Evolutionary conservation across 2,888 invertebrate genomes (phyloP).

Genomic region (Adineta ricciae): DNA sequence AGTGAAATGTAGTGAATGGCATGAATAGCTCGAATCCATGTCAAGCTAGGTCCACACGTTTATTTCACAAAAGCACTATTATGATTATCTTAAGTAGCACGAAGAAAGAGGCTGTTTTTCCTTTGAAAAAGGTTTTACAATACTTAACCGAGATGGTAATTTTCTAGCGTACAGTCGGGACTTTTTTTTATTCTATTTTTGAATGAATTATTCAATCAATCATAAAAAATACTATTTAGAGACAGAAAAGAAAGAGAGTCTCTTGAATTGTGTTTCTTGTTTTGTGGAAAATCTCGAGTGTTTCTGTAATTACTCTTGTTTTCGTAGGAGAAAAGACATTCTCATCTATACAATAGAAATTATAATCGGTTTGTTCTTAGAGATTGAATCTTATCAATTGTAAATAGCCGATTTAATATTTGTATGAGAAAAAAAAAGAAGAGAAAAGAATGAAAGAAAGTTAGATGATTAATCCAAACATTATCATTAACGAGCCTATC

Average conservation of each 20-base stretch:
- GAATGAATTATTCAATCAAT: too few relatives aligned
- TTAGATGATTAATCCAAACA: not conserved
- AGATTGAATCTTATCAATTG: not conserved
- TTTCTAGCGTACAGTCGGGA: too few relatives aligned
- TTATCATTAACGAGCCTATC: not conserved
- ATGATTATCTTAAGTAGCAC: too few relatives aligned
- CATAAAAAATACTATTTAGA: too few relatives aligned
- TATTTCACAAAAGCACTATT: too few relatives aligned
- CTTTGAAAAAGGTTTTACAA: too few relatives aligned
- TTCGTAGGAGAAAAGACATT: not conserved
- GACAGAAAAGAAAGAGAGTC: too few relatives aligned
- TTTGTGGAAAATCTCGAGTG: not conserved
- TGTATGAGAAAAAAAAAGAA: not conserved
- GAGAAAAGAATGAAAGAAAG: not conserved
- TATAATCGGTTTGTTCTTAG: not conserved
- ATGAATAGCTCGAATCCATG: too few relatives aligned
- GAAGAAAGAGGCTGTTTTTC: too few relatives aligned
- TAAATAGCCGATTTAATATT: not conserved
- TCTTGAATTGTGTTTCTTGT: not conserved
- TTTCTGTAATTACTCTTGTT: not conserved
- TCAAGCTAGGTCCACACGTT: too few relatives aligned
- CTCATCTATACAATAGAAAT: not conserved
- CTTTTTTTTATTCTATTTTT: constrained; percentile 41
- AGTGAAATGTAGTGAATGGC: too few relatives aligned
- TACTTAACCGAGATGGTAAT: too few relatives aligned